Conservation (phyloP, 2,113 vertebrate genomes). For the Platysteira castanea region DNA sequence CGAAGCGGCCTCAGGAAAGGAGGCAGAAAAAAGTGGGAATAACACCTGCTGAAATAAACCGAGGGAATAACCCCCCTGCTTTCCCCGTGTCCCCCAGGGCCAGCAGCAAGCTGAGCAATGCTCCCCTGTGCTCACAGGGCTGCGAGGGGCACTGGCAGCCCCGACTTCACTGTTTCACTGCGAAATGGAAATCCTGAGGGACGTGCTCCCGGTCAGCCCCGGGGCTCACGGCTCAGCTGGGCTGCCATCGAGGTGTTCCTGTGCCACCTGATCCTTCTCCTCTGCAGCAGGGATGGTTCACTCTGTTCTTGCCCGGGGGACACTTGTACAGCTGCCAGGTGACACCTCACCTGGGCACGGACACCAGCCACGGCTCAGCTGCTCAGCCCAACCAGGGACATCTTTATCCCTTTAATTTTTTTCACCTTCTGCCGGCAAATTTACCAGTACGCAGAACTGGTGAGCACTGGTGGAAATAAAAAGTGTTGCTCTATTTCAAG, state of each 20-base stretch:
- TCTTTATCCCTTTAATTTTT: not conserved
- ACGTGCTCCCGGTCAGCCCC: rapidly evolving
- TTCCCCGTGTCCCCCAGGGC: not conserved
- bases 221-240: not conserved
- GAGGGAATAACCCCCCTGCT: too few relatives aligned
- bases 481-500: not conserved
- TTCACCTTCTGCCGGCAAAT: not conserved
- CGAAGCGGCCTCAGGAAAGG: not conserved
- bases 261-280: not conserved
- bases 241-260: not conserved
- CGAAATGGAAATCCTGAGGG: not conserved
- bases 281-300: not conserved
- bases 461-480: not conserved
- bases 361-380: not conserved
- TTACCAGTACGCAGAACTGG: not conserved
- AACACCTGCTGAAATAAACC: not conserved
- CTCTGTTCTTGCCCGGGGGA: not conserved
- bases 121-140: rapidly evolving
- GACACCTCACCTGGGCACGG: not conserved
- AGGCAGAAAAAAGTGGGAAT: not conserved
- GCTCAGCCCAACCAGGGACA: not conserved
- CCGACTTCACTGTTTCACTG: rapidly evolving
- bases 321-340: not conserved
- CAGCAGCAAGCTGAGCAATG: rapidly evolving
- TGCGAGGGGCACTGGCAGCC: rapidly evolving